Evolutionary conservation across 2,113 vertebrate species (phyloP), one percentile per base, ranked within the genome.

Genomic region (Equus przewalskii): DNA sequence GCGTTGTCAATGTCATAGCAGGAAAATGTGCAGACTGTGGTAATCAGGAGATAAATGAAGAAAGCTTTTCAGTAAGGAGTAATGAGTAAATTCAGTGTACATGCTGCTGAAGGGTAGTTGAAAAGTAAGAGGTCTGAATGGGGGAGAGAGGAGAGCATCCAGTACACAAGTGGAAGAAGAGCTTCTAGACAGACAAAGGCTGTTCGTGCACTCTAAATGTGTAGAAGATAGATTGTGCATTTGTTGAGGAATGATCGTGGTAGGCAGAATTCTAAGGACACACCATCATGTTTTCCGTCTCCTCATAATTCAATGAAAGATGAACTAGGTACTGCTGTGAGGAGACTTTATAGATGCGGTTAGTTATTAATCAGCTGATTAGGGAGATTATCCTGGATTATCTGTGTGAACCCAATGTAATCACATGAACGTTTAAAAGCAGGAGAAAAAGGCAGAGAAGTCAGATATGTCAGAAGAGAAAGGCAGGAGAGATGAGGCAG

Each of bases 1-100:
- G 12, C 33, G 6, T 14, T 18, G 13, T 64, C 1, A 28, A 24
- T 5, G 3, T 41, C 1, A 1, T 69, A 24, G 4, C n/a, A 79
- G 15, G n/a, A 44, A 75, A 58, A 54, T 49, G 30, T 58, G n/a
- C n/a, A 10, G 46, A 24, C 3, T 14, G 0, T 36, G 12, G 36
- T 62, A 10, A 62, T 79, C 12, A 26, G 54, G 30, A 60, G 2
- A 72, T 46, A 36, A 56, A 78, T 28, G 18, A 46, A 46, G 19
- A 60, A 51, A 21, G 30, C 24, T 56, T 56, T 7, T 65, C 46
- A 67, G 3, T 73, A 91, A 65, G 14, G 10, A 73, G 33, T 7
- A 15, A 41, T 28, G 11, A 85, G 33, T 16, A 65, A 64, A 24
- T 26, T 80, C 72, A 36, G 13, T 49, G 33, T 67, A 91, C 73